Percentiles rank a stretch among this genome's conserved stretches.
Evolutionary conservation across 2,888 invertebrate species (phyloP).

Genomic region (Argynnis bischoffii): DNA sequence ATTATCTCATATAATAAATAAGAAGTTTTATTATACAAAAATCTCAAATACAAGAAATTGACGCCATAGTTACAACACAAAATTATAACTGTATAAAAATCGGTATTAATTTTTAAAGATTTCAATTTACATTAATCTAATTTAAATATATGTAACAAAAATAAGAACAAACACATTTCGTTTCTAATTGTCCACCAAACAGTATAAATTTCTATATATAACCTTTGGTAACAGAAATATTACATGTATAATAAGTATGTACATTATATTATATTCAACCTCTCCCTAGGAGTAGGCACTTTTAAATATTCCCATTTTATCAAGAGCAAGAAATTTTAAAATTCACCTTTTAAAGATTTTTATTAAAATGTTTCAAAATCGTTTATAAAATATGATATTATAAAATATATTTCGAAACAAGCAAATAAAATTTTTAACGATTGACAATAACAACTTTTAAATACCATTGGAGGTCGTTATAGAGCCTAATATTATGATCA

Average conservation of each 20-base stretch:
- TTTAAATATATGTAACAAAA: slow-evolving; percentile 10
- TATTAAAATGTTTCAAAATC: slow-evolving; percentile 32
- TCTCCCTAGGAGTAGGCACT: slow-evolving; percentile 8
- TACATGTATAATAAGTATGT: slow-evolving; percentile 25
- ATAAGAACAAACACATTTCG: slow-evolving; percentile 12
- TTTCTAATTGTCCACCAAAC: slow-evolving; percentile 28
- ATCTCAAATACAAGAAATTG: slow-evolving; percentile 73
- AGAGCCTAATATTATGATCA: slow-evolving; percentile 14
- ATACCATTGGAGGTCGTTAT: not conserved
- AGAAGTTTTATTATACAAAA: slow-evolving; percentile 62
- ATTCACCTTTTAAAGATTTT: slow-evolving; percentile 14
- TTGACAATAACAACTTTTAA: slow-evolving; percentile 15
- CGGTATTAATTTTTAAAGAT: slow-evolving; percentile 44
- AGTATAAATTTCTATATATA: slow-evolving; percentile 26
- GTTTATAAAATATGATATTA: slow-evolving; percentile 27
- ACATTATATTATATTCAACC: slow-evolving; percentile 17
- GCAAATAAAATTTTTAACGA: slow-evolving; percentile 29
- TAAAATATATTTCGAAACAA: slow-evolving; percentile 31
- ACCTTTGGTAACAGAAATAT: slow-evolving; percentile 24
- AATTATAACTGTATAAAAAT: slow-evolving; percentile 68
- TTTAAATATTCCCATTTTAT: slow-evolving; percentile 19
- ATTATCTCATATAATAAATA: slow-evolving; percentile 55
- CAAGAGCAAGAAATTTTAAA: slow-evolving; percentile 25
- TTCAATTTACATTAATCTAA: slow-evolving; percentile 8
- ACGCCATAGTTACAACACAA: slow-evolving; percentile 73